Conservation (phyloP, 2,113 vertebrate genomes). For the Oncorhynchus mykiss region DNA sequence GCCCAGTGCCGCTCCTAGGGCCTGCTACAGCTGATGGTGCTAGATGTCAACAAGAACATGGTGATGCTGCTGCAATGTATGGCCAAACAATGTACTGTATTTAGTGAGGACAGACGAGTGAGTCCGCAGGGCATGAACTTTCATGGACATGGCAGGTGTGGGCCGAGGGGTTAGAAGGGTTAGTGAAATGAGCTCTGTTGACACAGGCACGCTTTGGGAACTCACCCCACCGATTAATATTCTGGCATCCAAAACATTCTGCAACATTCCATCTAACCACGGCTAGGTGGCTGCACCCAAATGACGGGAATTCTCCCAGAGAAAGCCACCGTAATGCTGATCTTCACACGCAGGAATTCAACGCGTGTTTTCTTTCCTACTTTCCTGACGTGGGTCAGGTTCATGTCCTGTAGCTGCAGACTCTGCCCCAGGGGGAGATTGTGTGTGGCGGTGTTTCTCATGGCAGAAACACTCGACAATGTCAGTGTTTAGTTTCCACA, state of each 20-base stretch:
- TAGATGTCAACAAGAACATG: slow-evolving; percentile 22
- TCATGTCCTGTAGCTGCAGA: not conserved
- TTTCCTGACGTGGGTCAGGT: not conserved
- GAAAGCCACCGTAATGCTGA: slow-evolving; percentile 71
- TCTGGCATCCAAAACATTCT: slow-evolving; percentile 75
- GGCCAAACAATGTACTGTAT: slow-evolving; percentile 27
- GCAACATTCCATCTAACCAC: slow-evolving; percentile 64
- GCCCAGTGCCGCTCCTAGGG: not conserved
- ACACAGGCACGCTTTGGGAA: slow-evolving; percentile 64
- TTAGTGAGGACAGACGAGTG: slow-evolving; percentile 26
- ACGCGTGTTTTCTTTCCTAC: slow-evolving; percentile 33
- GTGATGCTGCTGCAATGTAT: slow-evolving; percentile 4
- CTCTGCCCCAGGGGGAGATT: not conserved
- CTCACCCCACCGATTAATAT: slow-evolving; percentile 70
- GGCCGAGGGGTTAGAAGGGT: slow-evolving; percentile 47
- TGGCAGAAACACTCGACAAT: not conserved
- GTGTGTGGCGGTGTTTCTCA: not conserved
- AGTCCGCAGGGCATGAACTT: not conserved
- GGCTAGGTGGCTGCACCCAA: slow-evolving; percentile 50
- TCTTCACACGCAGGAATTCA: slow-evolving; percentile 52
- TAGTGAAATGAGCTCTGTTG: slow-evolving; percentile 60
- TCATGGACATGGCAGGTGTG: slow-evolving; percentile 52
- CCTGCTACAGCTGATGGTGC: slow-evolving; percentile 15
- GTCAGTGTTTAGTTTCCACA: not conserved
- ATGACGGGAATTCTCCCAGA: slow-evolving; percentile 65